Conservation (phyloP, 2,797 vertebrate species). For the Tolypeutes matacus region DNA sequence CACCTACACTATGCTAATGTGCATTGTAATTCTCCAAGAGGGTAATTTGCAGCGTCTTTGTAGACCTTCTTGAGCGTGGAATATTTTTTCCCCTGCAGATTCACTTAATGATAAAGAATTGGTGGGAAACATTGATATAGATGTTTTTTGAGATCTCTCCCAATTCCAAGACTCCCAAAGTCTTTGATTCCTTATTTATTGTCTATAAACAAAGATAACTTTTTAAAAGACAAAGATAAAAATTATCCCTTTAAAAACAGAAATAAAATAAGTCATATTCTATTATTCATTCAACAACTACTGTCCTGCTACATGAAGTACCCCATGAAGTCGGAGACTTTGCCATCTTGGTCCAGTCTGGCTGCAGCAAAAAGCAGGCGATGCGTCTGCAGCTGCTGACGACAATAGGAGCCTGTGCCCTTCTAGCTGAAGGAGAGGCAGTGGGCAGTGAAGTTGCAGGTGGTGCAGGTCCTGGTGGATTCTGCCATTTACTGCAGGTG, state of each 20-base stretch:
- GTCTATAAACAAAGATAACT: not conserved
- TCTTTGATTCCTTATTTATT: not conserved
- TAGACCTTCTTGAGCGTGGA: not conserved
- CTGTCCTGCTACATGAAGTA: constrained; percentile 95
- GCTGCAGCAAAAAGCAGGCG: constrained; percentile 96
- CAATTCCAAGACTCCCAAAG: not conserved
- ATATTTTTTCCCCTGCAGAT: not conserved
- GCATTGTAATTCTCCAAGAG: not conserved
- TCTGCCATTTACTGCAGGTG: constrained; percentile 95
- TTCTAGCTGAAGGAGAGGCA: constrained; percentile 91
- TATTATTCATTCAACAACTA: constrained; percentile 73
- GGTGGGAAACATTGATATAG: not conserved
- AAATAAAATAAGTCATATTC: not conserved
- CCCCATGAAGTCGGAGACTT: constrained; percentile 97
- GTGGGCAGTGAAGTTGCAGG: constrained; percentile 85
- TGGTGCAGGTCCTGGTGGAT: constrained; percentile 93
- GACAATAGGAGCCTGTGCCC: constrained; percentile 93
- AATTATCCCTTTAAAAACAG: not conserved
- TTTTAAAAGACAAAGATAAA: not conserved
- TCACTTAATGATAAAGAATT: not conserved
- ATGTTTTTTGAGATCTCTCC: not conserved
- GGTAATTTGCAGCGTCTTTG: not conserved
- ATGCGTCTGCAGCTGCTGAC: constrained; percentile 96
- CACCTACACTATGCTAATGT: not conserved
- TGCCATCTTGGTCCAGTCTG: constrained; percentile 95